Evolutionary conservation across 2,888 invertebrate species (phyloP), one percentile per base, ranked within the genome.

Genomic region (Tinea pellionella): DNA sequence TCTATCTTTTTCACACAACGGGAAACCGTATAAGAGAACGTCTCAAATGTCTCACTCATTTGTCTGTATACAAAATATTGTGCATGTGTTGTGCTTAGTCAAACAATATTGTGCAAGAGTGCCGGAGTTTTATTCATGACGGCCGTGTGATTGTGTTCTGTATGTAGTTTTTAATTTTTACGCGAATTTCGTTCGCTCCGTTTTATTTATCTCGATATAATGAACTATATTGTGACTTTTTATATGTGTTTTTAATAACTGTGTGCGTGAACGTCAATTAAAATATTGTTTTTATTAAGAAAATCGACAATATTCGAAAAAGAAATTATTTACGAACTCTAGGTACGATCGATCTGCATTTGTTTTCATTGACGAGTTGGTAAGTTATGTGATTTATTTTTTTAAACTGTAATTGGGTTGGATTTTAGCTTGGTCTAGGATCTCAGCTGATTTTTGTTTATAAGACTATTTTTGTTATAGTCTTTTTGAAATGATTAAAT

Each of bases 121-220:
- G 63, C 51, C 47, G 62, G 64, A 62, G 42, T 56, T 60, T 53
- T 74, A 73, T 72, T 76, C 76, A 74, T 73, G 72, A 72, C 72
- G 75, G 64, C 75, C 73, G 75, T 71, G 73, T 73, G 70, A 67
- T 74, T 75, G 68, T 67, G 73, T 75, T 74, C 72, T 69, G 63
- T 61, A 12, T 58, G 24, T 55, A 55, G 18, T 55, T 55, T 55
- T 55, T 55, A 55, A 24, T 19, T 24, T 29, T 24, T 55, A 55
- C 29, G 55, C 55, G 55, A 55, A 55, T 24, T 19, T 19, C n/a
- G n/a, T 7, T 19, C n/a, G 29, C 29, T 55, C 19, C n/a, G 19
- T 19, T 24, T 29, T 24, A 19, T n/a, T 13, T 19, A 55, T 24
- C 9, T 19, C 9, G 1, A 24, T 55, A 18, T 55, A 9, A 24